Percentiles rank a stretch among this genome's conserved stretches.
phyloP scores from a whole-genome alignment of 2,888 invertebrate genomes.

The Callimorpha dominula region DNA sequence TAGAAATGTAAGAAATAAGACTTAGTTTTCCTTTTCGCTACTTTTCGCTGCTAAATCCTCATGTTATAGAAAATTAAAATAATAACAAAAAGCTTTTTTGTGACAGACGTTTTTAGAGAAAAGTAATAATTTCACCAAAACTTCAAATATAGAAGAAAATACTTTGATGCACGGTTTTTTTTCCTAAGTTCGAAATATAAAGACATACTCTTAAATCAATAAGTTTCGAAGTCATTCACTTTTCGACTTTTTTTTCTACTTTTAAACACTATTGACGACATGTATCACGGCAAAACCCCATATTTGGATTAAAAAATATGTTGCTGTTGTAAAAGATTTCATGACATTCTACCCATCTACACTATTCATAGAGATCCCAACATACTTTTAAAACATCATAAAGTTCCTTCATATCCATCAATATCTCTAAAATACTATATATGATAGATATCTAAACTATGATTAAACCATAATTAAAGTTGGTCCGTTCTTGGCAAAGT shows the following conservation, averaged over 20 bases:
- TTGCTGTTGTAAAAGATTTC: no score
- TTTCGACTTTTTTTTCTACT: background rate
- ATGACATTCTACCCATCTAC: no score
- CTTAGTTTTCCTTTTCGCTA: background rate
- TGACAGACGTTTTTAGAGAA: background rate
- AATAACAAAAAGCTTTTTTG: no score
- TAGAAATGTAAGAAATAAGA: background rate
- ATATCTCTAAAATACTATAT: conserved; percentile 54
- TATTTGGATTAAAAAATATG: no score
- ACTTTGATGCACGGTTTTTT: no score
- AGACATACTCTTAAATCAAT: background rate
- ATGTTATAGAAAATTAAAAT: no score
- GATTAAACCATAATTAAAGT: conserved; percentile 72
- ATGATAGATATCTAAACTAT: conserved; percentile 52
- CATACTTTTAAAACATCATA: background rate
- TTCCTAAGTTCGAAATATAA: background rate
- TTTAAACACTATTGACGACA: background rate
- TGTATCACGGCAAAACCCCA: no score
- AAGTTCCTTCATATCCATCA: conserved; percentile 12
- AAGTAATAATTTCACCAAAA: background rate
- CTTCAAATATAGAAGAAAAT: background rate
- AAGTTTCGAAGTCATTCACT: background rate
- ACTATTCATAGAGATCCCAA: no score
- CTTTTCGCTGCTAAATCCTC: no score
- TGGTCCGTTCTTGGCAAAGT: conserved; percentile 68